Base-by-base conservation (phyloP, 2,888 invertebrate genomes). In the Drosophila colorata region DNA sequence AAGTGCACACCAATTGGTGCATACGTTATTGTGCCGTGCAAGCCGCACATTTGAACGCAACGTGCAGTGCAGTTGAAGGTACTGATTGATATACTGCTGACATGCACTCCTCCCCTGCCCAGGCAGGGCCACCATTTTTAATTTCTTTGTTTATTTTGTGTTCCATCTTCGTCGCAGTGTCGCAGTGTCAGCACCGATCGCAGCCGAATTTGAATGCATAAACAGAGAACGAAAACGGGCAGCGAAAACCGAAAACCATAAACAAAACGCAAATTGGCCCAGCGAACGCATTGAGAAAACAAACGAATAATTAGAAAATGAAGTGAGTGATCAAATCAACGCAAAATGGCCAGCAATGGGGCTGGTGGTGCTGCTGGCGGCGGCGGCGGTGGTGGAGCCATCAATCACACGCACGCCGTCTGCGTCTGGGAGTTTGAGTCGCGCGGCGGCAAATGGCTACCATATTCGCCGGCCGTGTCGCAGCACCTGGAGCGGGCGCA, bases 401-500 rank as follows among this genome's bases (percentile, higher is more conserved):
- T 86, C 40, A 83, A 80, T 52, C 77, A 90, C 44, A 88, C 90
- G 43, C 92, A 92, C 80, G 92, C 92, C 55, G 92, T 92, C 38
- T 92, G 92, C 57, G 92, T 93, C 38, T 92, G 92, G 92, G 92
- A 92, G 80, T 92, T 88, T 65, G 92, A 93, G 60, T 90, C 92
- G 31, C 86, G 90, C 41, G 91, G 90, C 67, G 90, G 90, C 55
- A 94, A 95, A 88, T 97, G 97, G 97, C 93, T 97, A 90, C 97
- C 97, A 0, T 97, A 97, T 92, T 95, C 95, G 53, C 97, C 97
- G 0, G 96, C 95, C 5, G 97, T 97, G 5, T 95, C 96, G 0
- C 96, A 97, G 88, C 96, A 97, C 69, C 93, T 97, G 74, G 97
- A 97, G 91, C 93, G 97, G 53, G 97, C 97, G 0, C 95, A 96